Evolutionary conservation across 1,140 invertebrate genomes (phyloP).

Genomic region (Drosophila rufa): DNA sequence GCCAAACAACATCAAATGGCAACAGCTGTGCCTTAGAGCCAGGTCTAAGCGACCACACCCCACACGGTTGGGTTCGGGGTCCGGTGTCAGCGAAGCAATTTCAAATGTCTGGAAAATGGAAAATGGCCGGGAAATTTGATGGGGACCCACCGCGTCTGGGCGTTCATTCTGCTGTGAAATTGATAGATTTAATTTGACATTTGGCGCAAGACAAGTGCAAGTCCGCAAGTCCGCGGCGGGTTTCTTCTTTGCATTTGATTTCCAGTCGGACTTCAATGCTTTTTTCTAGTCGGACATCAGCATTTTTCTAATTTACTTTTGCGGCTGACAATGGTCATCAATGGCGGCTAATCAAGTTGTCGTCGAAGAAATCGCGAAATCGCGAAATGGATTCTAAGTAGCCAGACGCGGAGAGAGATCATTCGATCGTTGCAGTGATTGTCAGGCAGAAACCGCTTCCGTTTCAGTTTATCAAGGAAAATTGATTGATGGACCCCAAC

Average conservation of each 20-base stretch:
- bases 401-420: conserved; percentile 35
- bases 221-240: conserved; percentile 13
- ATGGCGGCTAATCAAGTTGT: conserved; percentile 67
- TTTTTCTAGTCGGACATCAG: conserved; percentile 34
- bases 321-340: conserved; percentile 72
- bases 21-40: conserved; percentile 47
- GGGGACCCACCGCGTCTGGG: conserved; percentile 69
- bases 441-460: conserved; percentile 76
- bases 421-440: conserved; percentile 55
- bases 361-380: conserved; percentile 75
- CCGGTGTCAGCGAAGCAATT: conserved; percentile 79
- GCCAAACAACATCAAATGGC: conserved; percentile 45
- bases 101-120: conserved; percentile 61
- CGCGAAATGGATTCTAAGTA: conserved; percentile 70
- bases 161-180: conserved; percentile 75
- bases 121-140: conserved; percentile 25
- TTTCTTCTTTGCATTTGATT: conserved; percentile 25
- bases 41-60: conserved; percentile 44
- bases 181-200: conserved; percentile 72
- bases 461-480: conserved; percentile 77
- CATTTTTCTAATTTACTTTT: conserved; percentile 69
- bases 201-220: conserved; percentile 44
- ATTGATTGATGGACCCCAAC: conserved; percentile 55
- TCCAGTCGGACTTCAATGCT: conserved; percentile 19
- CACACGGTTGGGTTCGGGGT: conserved; percentile 33